Evolutionary conservation across 2,113 vertebrate species (phyloP), one percentile per base, ranked within the genome.

Genomic region (Pagrus major): DNA sequence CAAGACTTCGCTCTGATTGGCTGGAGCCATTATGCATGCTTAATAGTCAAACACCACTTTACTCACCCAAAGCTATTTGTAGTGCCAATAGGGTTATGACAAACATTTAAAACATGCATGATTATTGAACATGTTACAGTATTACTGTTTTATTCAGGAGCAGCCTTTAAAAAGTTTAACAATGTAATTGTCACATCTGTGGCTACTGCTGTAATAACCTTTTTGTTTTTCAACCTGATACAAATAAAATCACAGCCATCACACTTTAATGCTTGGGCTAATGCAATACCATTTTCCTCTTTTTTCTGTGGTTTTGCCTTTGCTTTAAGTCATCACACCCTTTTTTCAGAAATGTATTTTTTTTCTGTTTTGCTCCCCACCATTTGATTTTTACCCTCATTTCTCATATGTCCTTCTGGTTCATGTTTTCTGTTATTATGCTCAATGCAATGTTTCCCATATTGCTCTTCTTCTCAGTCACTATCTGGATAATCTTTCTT

Each of bases 1-100:
- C 0, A n/a, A 31, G 47, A 29, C 67, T 71, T 52, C 1, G 27
- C 31, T 81, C 29, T 80, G 82, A 86, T 85, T 86, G 84, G 84
- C 65, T 76, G 54, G 44, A 8, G 20, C 39, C 68, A 75, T 81
- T 56, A 78, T 72, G 61, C 74, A 68, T 44, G 54, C 71, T 59
- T 68, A 11, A n/a, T n/a, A n/a, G 56, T 80, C 81, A 70, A 52
- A 77, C 64, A 47, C 31, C 11, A 71, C 20, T 66, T 31, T 29
- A n/a, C 67, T 58, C 60, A 46, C 14, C 54, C 52, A 47, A 2
- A 56, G 69, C 11, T 16, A 52, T 56, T 81, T 49, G 70, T 61
- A 76, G 27, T 20, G 20, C 35, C 20, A 29, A 33, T 35, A 6
- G 16, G 1, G 25, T 25, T 37, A 14, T 65, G 33, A 27, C 21